Conservation (phyloP, 2,888 invertebrate genomes). For the Eledona agricola region DNA sequence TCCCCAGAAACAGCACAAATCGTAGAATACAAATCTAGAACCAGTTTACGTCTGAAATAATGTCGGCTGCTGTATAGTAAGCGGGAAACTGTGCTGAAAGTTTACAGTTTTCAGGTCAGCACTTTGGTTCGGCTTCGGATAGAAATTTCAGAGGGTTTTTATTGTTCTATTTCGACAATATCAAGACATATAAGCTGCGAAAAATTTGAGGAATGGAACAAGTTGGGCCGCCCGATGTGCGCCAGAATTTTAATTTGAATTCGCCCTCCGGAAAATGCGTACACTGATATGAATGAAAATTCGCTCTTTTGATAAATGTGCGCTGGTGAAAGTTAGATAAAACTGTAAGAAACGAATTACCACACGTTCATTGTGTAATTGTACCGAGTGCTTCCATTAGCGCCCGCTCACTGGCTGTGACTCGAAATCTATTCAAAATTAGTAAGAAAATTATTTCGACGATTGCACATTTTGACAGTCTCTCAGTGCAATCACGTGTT, state of each 20-base stretch:
- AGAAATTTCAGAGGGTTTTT: conserved; percentile 19
- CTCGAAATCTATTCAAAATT: too few species aligned
- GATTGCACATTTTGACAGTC: too few species aligned
- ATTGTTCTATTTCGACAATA: conserved; percentile 13
- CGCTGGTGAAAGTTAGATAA: too few species aligned
- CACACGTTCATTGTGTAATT: too few species aligned
- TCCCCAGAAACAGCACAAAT: conserved; percentile 29
- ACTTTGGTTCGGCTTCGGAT: conserved; percentile 21
- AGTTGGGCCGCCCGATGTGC: conserved; percentile 11
- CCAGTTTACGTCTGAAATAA: conserved; percentile 30
- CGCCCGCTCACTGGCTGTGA: too few species aligned
- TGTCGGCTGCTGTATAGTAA: conserved; percentile 17
- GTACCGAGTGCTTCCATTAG: too few species aligned
- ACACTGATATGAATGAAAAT: too few species aligned
- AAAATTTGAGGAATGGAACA: conserved; percentile 15
- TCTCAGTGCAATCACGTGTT: too few species aligned
- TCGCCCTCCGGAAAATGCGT: too few species aligned
- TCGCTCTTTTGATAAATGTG: too few species aligned
- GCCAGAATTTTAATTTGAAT: conserved; percentile 33
- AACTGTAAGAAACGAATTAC: too few species aligned
- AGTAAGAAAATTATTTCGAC: too few species aligned
- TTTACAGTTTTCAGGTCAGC: conserved; percentile 32
- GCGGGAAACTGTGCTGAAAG: conserved; percentile 24
- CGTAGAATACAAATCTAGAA: conserved; percentile 33
- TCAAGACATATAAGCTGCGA: conserved; percentile 13